Percentiles rank a stretch among this genome's conserved stretches.
Conservation (phyloP, 2,797 vertebrate genomes). For the Mormyrops attenuatus region DNA sequence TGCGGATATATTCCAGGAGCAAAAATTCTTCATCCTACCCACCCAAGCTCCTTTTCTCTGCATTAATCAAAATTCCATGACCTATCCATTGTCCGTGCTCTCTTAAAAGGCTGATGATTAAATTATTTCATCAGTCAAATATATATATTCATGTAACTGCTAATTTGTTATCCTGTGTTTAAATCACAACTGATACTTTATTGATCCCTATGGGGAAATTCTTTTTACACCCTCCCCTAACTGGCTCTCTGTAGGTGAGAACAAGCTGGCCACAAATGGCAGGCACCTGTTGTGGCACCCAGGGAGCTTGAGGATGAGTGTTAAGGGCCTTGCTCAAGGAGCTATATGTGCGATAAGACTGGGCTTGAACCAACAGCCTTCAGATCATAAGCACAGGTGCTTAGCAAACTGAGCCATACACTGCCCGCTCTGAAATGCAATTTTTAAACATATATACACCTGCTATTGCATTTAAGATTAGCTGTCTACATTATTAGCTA, state of each 20-base stretch:
- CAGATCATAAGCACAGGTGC: background rate
- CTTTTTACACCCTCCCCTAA: background rate
- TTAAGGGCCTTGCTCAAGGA: background rate
- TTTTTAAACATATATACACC: background rate
- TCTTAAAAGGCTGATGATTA: background rate
- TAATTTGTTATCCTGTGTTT: background rate
- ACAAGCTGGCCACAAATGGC: background rate
- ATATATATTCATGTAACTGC: background rate
- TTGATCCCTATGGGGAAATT: background rate
- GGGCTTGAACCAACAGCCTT: background rate
- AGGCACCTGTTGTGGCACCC: background rate
- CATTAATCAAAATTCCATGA: background rate
- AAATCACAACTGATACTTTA: background rate
- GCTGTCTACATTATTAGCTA: background rate
- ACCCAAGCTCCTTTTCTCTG: background rate
- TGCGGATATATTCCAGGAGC: background rate
- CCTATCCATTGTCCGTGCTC: background rate
- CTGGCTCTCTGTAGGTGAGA: background rate
- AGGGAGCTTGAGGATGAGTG: background rate
- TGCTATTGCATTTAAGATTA: background rate
- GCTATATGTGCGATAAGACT: background rate
- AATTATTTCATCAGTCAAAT: background rate
- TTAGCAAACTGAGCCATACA: background rate
- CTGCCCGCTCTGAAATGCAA: background rate
- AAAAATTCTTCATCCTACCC: background rate